Conservation (phyloP, 2,797 vertebrate genomes). For the Etheostoma nigrum region DNA sequence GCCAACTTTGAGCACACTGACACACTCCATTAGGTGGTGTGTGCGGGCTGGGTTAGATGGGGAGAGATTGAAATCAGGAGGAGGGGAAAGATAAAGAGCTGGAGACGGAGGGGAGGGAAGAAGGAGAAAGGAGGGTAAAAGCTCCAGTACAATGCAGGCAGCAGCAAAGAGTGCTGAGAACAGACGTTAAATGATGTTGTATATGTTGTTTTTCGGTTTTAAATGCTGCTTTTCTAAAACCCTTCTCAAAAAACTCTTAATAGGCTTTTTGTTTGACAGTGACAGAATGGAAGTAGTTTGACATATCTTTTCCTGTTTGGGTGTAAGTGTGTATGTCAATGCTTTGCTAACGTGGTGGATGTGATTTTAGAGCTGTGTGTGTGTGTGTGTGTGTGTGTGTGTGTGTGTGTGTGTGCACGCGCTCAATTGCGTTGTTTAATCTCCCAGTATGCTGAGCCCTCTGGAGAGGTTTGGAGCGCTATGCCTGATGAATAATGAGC, state of each 20-base stretch:
- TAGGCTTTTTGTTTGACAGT: slow-evolving; percentile 51
- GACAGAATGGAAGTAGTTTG: slow-evolving; percentile 71
- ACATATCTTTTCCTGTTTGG: slow-evolving; percentile 55
- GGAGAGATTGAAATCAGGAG: slow-evolving; percentile 59
- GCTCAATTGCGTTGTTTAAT: slow-evolving; percentile 75
- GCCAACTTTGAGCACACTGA: slow-evolving; percentile 54
- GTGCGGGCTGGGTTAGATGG: slow-evolving; percentile 47
- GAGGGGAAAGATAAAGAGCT: slow-evolving; percentile 52
- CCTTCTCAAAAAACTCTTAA: slow-evolving; percentile 38
- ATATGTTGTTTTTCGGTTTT: slow-evolving; percentile 40
- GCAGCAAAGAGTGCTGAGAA: slow-evolving; percentile 19
- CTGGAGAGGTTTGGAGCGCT: slow-evolving; percentile 71
- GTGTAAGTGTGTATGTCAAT: slow-evolving; percentile 19
- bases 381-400: slow-evolving; percentile 2
- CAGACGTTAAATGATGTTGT: slow-evolving; percentile 32
- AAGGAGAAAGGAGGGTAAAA: slow-evolving; percentile 12
- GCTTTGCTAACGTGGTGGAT: slow-evolving; percentile 41
- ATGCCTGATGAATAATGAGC: slow-evolving; percentile 81
- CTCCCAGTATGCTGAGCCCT: slow-evolving; percentile 73
- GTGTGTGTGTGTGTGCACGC: neutral
- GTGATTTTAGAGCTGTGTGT: neutral
- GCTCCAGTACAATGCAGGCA: slow-evolving; percentile 10
- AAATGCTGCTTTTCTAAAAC: slow-evolving; percentile 25
- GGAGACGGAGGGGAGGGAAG: neutral
- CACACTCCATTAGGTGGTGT: slow-evolving; percentile 65